Evolutionary conservation across 2,888 invertebrate genomes (phyloP), one percentile per base, ranked within the genome.

Genomic region (Watsonalla binaria): DNA sequence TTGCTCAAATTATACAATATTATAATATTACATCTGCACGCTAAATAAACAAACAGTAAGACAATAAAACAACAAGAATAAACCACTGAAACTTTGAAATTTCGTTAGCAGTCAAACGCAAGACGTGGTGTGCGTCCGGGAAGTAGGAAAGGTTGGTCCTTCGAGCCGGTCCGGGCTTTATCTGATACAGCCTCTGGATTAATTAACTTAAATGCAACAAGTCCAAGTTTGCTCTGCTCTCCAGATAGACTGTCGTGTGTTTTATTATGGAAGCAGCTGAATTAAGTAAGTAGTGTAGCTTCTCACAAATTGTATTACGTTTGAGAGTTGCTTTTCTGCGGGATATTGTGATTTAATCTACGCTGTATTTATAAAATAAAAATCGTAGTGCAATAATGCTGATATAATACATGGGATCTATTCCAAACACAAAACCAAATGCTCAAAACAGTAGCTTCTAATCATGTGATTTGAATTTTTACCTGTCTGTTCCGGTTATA

Each of bases 201-300:
- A 88, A 90, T 90, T 90, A 89, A 87, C 81, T 89, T 86, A 86
- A 89, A 89, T 86, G 90, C 89, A 90, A 89, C 89, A 89, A 89
- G 87, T 89, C 82, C 75, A 78, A 82, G 86, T 88, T 88, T 90
- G 85, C 84, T 71, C 76, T 82, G 80, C 87, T 82, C 86, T 87
- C 77, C 70, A 83, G 80, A 79, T 80, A 77, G 80, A 75, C 82
- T 80, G 82, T 83, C 84, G 78, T 79, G 78, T 82, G 79, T 86
- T 86, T 84, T 86, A 87, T 83, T 84, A 87, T 83, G 74, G 77
- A 78, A 80, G 80, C 82, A 76, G 60, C 73, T 83, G 84, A 87
- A 84, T 86, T 85, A 86, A 85, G 76, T 79, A 82, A 83, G 80
- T 74, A 81, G 76, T 60, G 47, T 58, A 66, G 62, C 66, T 49